phyloP scores from a whole-genome alignment of 1,140 invertebrate genomes.

The Scaptomyza graminum region DNA sequence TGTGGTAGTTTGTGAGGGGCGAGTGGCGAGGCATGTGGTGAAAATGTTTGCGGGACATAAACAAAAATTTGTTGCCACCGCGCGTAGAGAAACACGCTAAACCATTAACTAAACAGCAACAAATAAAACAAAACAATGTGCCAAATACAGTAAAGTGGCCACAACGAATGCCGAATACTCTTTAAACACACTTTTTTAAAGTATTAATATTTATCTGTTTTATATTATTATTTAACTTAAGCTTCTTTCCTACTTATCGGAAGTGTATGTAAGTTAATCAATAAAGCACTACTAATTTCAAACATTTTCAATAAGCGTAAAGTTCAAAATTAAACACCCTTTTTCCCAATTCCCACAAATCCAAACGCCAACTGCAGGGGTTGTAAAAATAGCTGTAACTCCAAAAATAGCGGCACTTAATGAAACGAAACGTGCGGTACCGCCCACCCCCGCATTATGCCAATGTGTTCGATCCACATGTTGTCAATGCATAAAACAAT shows the following conservation, averaged over 20 bases:
- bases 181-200: not conserved
- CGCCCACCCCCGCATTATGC: not conserved
- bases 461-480: constrained; percentile 48
- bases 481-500: constrained; percentile 79
- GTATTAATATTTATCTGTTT: too few species aligned
- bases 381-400: constrained; percentile 64
- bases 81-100: constrained; percentile 68
- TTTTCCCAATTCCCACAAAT: constrained; percentile 4
- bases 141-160: not conserved
- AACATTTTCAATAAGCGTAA: not conserved
- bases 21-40: constrained; percentile 58
- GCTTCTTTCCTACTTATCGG: too few species aligned
- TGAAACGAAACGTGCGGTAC: constrained; percentile 62
- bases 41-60: constrained; percentile 80
- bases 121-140: constrained; percentile 65
- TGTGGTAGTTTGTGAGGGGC: too few species aligned
- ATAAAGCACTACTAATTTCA: not conserved
- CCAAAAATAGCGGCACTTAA: constrained; percentile 73
- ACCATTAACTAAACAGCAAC: constrained; percentile 77
- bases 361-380: constrained; percentile 34
- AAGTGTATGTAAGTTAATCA: too few species aligned
- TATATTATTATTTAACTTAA: too few species aligned
- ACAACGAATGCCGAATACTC: constrained; percentile 17
- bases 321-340: not conserved
- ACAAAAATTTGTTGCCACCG: constrained; percentile 72